Evolutionary conservation across 2,888 invertebrate species (phyloP), one percentile per base, ranked within the genome.

Genomic region (Coelinius sp.): DNA sequence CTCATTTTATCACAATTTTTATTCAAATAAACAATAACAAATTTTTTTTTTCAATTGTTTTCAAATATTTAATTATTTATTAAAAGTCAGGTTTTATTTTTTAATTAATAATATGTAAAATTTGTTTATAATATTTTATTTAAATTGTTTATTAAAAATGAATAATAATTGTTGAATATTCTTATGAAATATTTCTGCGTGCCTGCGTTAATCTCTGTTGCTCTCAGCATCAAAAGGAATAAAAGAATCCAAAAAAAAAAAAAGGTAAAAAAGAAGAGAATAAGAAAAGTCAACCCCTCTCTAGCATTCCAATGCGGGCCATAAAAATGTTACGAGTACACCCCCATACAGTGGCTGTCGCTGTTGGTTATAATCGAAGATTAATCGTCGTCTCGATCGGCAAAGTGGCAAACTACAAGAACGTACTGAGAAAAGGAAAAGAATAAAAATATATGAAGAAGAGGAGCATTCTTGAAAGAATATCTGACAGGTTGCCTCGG

Each of bases 321-420:
- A 74, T 76, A 76, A 75, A 75, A 76, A 56, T 75, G 67, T 75
- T 75, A 74, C 73, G 74, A 63, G 63, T 63, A 67, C 67, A 67
- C 67, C 53, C 52, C 38, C 53, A 56, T 63, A 67, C 35, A 67
- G 35, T 35, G 14, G 35, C 53, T 84, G 85, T 86, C 85, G 84
- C 77, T 82, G 80, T 38, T 79, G 76, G 81, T 81, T 80, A 86
- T 86, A 87, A 86, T 86, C 83, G 86, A 84, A 86, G 86, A 87
- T 87, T 86, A 86, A 86, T 86, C 84, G 83, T 76, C 75, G 70
- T 41, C 41, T 14, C 52, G 71, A 70, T 71, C 71, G 69, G 73
- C 73, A 71, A 77, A 77, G 75, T 75, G 71, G 71, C 71, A 68
- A 66, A 71, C 41, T 63, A 63, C 41, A 63, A 59, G 59, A 31